phyloP scores from a whole-genome alignment of 2,113 vertebrate species.

The Chaetops frenatus region DNA sequence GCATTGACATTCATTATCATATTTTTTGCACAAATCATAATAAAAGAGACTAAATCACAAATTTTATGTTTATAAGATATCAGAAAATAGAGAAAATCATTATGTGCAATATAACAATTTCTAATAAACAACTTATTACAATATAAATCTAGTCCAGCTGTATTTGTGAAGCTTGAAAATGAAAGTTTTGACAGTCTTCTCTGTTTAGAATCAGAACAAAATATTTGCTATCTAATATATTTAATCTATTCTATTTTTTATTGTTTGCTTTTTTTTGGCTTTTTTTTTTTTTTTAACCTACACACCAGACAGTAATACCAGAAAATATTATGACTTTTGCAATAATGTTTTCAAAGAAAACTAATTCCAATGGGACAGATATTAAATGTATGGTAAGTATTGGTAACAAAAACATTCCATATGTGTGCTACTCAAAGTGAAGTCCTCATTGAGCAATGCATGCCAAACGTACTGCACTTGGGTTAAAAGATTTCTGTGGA shows the following conservation, averaged over 20 bases:
- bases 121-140: neutral
- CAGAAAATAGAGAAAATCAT: neutral
- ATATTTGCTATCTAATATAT: neutral
- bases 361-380: neutral
- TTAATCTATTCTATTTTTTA: neutral
- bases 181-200: slow-evolving; percentile 23
- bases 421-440: slow-evolving; percentile 12
- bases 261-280: neutral
- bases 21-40: neutral
- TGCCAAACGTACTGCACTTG: neutral
- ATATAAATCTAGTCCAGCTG: neutral
- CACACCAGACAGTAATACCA: neutral
- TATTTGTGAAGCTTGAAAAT: neutral
- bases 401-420: slow-evolving; percentile 24
- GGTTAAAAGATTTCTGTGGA: slow-evolving; percentile 55
- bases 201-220: neutral
- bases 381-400: slow-evolving; percentile 46
- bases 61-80: neutral
- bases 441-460: neutral
- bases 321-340: slow-evolving; percentile 54
- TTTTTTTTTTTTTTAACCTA: neutral
- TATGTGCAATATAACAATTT: neutral
- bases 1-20: accelerated
- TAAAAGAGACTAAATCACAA: neutral
- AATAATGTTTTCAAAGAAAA: slow-evolving; percentile 60